A percentile compares a stretch with the other conserved stretches of the same genome.
Evolutionary conservation across 2,113 vertebrate species (phyloP).

Genomic region (Istiophorus platypterus): DNA sequence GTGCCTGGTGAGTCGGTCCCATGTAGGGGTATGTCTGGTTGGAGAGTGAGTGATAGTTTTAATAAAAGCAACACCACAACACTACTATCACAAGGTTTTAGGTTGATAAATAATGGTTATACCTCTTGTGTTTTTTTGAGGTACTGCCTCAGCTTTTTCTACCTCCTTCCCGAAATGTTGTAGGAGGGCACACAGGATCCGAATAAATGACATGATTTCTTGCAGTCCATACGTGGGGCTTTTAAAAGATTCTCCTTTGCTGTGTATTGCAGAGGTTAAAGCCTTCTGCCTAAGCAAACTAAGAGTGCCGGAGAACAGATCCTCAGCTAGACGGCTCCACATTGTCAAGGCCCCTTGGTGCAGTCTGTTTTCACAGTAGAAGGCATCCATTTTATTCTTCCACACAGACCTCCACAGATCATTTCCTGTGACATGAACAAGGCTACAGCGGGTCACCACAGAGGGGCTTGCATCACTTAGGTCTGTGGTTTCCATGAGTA

Average conservation of each 20-base stretch:
- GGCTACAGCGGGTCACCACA: conserved; percentile 77
- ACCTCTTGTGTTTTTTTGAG: conserved; percentile 57
- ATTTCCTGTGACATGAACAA: conserved; percentile 83
- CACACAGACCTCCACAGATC: conserved; percentile 86
- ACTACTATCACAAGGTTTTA: neutral
- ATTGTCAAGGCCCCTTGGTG: conserved; percentile 68
- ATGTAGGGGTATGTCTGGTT: conserved; percentile 21
- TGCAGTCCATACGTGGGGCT: conserved; percentile 73
- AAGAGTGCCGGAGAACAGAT: conserved; percentile 83
- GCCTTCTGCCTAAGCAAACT: conserved; percentile 74
- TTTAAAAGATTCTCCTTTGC: conserved; percentile 39
- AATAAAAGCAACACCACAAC: neutral
- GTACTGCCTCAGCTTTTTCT: conserved; percentile 20
- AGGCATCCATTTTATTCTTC: conserved; percentile 75
- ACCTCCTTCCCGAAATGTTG: conserved; percentile 68
- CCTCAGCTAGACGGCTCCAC: conserved; percentile 82
- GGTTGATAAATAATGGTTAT: neutral
- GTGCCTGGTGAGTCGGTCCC: conserved; percentile 2
- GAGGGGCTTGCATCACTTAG: conserved; percentile 82
- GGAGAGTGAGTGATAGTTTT: neutral
- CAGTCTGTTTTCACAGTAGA: conserved; percentile 76
- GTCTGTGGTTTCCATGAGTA: conserved; percentile 86
- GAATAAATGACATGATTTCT: conserved; percentile 85
- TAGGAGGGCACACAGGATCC: conserved; percentile 85
- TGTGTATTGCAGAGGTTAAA: conserved; percentile 70